Evolutionary conservation across 1,140 invertebrate genomes (phyloP).

Genomic region (Cheumatopsyche charites): DNA sequence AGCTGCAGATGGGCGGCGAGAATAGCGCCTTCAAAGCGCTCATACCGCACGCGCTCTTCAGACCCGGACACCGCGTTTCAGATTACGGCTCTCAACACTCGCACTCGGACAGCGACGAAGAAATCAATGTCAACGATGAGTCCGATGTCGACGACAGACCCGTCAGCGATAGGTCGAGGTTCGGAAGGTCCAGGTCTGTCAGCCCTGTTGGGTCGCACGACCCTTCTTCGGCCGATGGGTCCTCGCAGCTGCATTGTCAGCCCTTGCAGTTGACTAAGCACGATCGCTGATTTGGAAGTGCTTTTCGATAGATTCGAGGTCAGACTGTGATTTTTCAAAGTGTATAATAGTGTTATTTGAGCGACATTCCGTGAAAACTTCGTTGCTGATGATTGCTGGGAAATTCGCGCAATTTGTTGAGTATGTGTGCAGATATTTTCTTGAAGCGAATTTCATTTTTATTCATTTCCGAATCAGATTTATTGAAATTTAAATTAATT

Average conservation of each 20-base stretch:
- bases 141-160: conserved; percentile 56
- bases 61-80: conserved; percentile 50
- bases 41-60: conserved; percentile 55
- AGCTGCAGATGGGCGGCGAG: conserved; percentile 78
- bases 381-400: no score
- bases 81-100: conserved; percentile 61
- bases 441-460: no score
- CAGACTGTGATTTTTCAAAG: background rate
- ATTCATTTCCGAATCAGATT: no score
- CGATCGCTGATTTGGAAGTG: conserved; percentile 53
- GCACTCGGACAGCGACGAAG: conserved; percentile 70
- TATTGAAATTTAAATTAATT: no score
- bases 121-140: conserved; percentile 74
- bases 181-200: conserved; percentile 52
- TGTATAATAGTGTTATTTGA: no score
- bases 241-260: conserved; percentile 51
- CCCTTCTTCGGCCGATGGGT: conserved; percentile 44
- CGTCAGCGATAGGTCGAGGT: background rate
- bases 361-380: no score
- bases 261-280: conserved; percentile 61
- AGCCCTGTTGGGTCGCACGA: conserved; percentile 50
- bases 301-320: background rate
- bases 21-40: conserved; percentile 84
- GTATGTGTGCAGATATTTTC: no score
- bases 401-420: no score